Evolutionary conservation across 2,888 invertebrate genomes (phyloP), one percentile per base, ranked within the genome.

Genomic region (Synergus laeviventris): DNA sequence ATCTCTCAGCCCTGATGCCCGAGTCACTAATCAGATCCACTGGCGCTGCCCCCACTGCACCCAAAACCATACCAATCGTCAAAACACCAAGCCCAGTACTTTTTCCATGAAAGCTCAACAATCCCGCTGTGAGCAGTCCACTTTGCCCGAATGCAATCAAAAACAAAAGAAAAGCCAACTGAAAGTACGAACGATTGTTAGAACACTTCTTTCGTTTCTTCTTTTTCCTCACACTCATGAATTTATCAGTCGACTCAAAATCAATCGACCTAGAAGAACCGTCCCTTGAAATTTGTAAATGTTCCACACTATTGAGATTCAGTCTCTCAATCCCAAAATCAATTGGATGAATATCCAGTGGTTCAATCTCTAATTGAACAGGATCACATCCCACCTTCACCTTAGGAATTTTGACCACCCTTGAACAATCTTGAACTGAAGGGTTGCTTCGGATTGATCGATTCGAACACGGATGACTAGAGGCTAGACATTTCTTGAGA

Each of bases 1-100:
- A 95, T 89, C 96, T 94, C 92, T 96, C 94, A 91, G 94, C 94
- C 90, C 94, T 93, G 7, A 85, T 82, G 24, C 85, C 86, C 70
- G 87, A 82, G 80, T 88, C 89, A 74, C 79, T 80, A 74, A 76
- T 79, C 60, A 84, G 77, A 78, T 88, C 88, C 61, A 88, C 80
- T 74, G 89, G 87, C 38, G 85, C 83, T 12, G 85, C 86, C 66
- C 82, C 82, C 74, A 84, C 83, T 76, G 84, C 85, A 78, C 86
- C 84, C 78, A 88, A 83, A 74, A 87, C 81, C 66, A 86, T 86
- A 59, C 89, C 87, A 75, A 88, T 84, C 75, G 87, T 85, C 18
- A 89, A 79, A 56, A 86, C 84, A 80, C 87, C 85, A 4, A 80
- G 59, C 38, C 80, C 74, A 38, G 74, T 74, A 73, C 60, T 80